These are phyloP conservation scores for Sitodiplosis mosellana DNA, from an alignment of 1,140 invertebrate genomes.

Conservation along the genomic window DNA sequence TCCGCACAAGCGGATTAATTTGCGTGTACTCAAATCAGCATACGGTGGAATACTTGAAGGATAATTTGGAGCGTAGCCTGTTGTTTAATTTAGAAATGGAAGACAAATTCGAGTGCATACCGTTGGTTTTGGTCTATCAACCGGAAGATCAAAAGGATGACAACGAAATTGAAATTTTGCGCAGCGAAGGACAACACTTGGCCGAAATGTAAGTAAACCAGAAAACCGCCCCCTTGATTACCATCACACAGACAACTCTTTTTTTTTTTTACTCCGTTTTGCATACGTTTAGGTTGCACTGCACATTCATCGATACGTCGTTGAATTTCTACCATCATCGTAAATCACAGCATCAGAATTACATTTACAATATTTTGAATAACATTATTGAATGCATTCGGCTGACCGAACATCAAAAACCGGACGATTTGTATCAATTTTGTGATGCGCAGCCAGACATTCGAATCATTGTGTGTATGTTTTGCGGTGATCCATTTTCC, in stretches of 20 bases:
- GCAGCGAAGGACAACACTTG: conserved; percentile 77
- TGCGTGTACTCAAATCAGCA: conserved; percentile 82
- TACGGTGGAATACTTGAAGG: conserved; percentile 80
- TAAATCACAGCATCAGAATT: conserved; percentile 22
- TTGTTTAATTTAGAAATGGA: conserved; percentile 80
- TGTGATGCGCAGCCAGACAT: conserved; percentile 21
- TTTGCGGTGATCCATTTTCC: conserved; percentile 88
- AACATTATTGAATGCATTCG: conserved; percentile 21
- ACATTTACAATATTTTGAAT: conserved; percentile 23
- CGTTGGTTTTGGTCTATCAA: conserved; percentile 77
- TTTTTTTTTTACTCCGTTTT: no score
- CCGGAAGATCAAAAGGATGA: conserved; percentile 72
- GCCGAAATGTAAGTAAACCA: conserved; percentile 50
- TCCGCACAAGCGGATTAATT: conserved; percentile 40
- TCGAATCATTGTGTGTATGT: conserved; percentile 89
- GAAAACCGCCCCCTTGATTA: conserved; percentile 3
- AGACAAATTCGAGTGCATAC: conserved; percentile 65
- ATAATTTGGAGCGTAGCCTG: conserved; percentile 79
- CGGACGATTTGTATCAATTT: conserved; percentile 21
- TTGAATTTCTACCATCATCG: conserved; percentile 11
- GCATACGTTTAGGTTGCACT: conserved; percentile 8
- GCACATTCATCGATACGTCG: conserved; percentile 19
- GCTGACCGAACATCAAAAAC: conserved; percentile 19
- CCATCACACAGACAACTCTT: not conserved
- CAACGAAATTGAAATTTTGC: conserved; percentile 59